Conservation (phyloP, 2,797 vertebrate genomes). For the Toxotes lorentzi region DNA sequence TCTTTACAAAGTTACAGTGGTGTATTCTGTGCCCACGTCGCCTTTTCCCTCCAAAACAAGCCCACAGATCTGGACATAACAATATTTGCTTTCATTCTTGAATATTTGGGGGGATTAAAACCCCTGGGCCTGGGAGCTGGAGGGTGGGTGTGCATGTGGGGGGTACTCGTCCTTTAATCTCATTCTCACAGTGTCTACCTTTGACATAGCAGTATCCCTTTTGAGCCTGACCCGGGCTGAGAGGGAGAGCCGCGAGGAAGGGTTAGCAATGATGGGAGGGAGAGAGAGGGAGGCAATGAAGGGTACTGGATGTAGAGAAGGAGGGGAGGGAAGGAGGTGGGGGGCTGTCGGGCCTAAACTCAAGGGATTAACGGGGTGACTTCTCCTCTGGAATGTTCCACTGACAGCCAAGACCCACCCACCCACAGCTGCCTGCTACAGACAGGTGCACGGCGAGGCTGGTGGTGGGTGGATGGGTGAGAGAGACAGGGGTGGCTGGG, state of each 20-base stretch:
- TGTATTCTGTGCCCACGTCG: conserved; percentile 3
- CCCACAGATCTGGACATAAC: conserved; percentile 56
- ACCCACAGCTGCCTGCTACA: conserved; percentile 83
- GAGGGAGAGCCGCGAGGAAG: conserved; percentile 46
- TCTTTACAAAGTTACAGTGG: not conserved
- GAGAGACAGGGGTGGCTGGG: conserved; percentile 35
- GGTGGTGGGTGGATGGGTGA: conserved; percentile 54
- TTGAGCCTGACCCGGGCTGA: conserved; percentile 69
- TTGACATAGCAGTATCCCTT: conserved; percentile 69
- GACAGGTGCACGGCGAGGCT: conserved; percentile 81
- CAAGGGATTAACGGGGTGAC: conserved; percentile 86
- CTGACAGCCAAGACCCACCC: conserved; percentile 83
- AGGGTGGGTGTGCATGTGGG: conserved; percentile 47
- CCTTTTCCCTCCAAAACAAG: conserved; percentile 33
- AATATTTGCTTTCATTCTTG: conserved; percentile 81
- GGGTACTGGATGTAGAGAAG: conserved; percentile 52
- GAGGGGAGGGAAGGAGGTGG: conserved; percentile 31
- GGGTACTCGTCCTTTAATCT: conserved; percentile 75
- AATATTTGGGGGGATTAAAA: conserved; percentile 84
- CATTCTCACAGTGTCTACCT: conserved; percentile 77
- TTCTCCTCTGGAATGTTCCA: conserved; percentile 86
- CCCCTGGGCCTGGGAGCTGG: conserved; percentile 56
- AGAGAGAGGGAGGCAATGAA: conserved; percentile 36
- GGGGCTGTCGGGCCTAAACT: conserved; percentile 74
- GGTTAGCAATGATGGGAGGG: conserved; percentile 45